These are phyloP conservation scores for Entomobrya multifasciata DNA, from an alignment of 2,888 invertebrate species.

Conservation along the genomic window DNA sequence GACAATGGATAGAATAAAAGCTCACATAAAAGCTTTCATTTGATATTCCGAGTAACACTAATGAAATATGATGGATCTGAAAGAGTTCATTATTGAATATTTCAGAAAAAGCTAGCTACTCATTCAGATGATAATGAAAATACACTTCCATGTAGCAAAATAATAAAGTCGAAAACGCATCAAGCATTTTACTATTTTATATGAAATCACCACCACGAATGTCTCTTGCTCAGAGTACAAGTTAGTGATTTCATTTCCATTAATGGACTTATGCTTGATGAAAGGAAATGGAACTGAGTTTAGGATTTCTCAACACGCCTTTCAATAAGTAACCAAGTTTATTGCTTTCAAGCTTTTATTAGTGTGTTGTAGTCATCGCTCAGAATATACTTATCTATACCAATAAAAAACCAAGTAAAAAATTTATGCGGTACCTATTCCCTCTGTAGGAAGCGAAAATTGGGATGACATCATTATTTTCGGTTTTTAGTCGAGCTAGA, in stretches of 20 bases:
- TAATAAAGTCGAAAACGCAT: background rate
- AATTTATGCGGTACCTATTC: background rate
- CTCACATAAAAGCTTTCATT: too few species aligned
- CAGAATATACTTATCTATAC: constrained; percentile 2
- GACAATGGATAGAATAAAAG: too few species aligned
- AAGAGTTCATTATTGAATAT: background rate
- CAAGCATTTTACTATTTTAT: background rate
- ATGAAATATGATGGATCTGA: constrained; percentile 5
- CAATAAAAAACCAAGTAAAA: constrained; percentile 22
- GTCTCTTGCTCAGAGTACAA: constrained; percentile 24
- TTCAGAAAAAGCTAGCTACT: background rate
- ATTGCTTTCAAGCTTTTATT: background rate
- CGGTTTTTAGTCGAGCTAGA: background rate
- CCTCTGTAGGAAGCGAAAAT: background rate
- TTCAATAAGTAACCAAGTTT: background rate
- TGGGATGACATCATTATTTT: constrained; percentile 32
- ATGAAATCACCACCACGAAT: constrained; percentile 44
- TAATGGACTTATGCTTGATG: constrained; percentile 31
- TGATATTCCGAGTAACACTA: background rate
- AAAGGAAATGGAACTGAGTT: constrained; percentile 42
- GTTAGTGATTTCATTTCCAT: constrained; percentile 55
- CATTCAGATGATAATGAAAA: background rate
- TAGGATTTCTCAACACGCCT: background rate
- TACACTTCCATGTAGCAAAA: background rate
- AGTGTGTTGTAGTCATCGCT: background rate